Base-by-base conservation (phyloP, 2,797 vertebrate genomes). In the Phylloscopus collybita region DNA sequence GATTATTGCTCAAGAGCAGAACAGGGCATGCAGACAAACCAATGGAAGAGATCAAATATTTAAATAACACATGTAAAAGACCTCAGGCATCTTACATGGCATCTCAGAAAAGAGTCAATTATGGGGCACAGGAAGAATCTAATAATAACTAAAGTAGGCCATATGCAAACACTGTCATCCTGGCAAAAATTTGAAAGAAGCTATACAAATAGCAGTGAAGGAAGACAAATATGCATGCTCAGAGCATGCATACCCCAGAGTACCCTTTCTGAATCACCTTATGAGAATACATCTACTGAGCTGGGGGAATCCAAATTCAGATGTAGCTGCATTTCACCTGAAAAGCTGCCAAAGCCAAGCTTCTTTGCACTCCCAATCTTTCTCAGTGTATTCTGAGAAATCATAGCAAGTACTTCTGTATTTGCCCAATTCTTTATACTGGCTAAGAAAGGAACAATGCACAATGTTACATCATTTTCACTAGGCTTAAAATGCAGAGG, bases 131-230 rank as follows among this genome's bases (percentile, higher is more conserved):
- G 70, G 42, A 92, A 97, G 70, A 96, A 92, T 86, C 90, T 96
- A 95, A 95, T 96, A 91, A 94, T 51, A 96, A 93, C 81, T 62
- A 85, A 96, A 95, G 85, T 88, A 97, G 97, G 92, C 91, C 92
- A 95, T 96, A 94, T 59, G 96, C 97, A 98, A 97, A 97, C 96
- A 97, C 42, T 91, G 74, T 94, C 88, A 96, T 95, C 84, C 95
- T 78, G 93, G 80, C 93, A 97, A 97, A 97, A 97, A 90, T 89
- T 7, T 89, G 76, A 95, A 97, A 93, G 93, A 67, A 96, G 88
- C 94, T 97, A 44, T 92, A 97, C 95, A 97, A 98, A 97, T 94
- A 98, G 95, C 96, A 97, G 62, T 71, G 90, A 94, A 92, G 65
- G 85, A 97, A 97, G 97, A 90, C 95, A 98, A 98, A 98, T 97